Evolutionary conservation across 2,113 vertebrate species (phyloP), one percentile per base, ranked within the genome.

Genomic region (Megaceryle torquata): DNA sequence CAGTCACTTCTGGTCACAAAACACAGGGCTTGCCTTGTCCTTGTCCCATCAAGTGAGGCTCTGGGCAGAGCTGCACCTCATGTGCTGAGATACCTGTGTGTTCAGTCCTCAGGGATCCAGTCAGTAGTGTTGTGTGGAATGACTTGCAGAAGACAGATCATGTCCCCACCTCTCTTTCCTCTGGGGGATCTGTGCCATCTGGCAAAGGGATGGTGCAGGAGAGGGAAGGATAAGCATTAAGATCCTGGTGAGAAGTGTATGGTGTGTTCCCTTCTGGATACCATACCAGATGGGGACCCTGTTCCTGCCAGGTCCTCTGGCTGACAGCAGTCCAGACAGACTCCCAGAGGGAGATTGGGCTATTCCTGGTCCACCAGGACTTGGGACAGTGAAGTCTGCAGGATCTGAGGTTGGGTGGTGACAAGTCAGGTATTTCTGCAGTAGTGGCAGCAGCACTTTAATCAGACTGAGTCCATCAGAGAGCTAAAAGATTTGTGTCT

Each of bases 11-110:
- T 54, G 61, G 61, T 53, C 79, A 59, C 82, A 22, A 24, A 37
- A 28, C 37, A 13, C 9, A 4, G 57, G 10, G n/a, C 6, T 3
- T 44, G 74, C 46, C 57, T 65, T 0, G 3, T 54, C 35, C n/a
- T 57, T 72, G 71, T 15, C 19, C 51, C 1, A 0, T 3, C 10
- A 3, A 1, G 37, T 6, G 11, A 35, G 53, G 16, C 54, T 72
- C 29, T 24, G 81, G n/a, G 15, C 61, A 44, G 77, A 65, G 72
- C 77, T 24, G 18, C 51, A 5, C 41, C 37, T 17, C 0, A 0
- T 21, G 46, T 0, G 0, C 51, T 3, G 48, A 39, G 83, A 13
- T 8, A 1, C 37, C 37, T 1, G 4, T 2, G 1, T 11, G 8
- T 26, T 48, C 41, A 26, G 67, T 67, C 57, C 63, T n/a, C 24